Conservation (phyloP, 2,797 vertebrate genomes). For the Austrolebias charrua region DNA sequence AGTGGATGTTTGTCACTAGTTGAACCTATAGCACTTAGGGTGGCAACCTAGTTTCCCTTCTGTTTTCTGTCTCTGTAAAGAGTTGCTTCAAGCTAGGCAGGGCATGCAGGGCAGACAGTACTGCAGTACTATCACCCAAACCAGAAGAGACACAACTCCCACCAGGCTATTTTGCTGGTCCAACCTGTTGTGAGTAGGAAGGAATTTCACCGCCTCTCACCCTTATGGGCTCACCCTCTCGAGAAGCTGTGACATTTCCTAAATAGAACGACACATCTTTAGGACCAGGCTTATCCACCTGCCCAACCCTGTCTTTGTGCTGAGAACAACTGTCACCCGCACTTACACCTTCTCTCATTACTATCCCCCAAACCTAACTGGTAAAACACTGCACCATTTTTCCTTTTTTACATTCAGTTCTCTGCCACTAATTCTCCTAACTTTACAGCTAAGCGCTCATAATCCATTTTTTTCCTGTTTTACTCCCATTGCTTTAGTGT, state of each 20-base stretch:
- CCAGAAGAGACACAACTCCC: conserved; percentile 50
- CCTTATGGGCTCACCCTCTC: conserved; percentile 72
- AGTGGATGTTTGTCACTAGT: conserved; percentile 74
- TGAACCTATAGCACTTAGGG: conserved; percentile 71
- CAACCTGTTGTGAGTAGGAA: conserved; percentile 62
- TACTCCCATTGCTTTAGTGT: conserved; percentile 48
- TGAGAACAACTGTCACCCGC: conserved; percentile 56
- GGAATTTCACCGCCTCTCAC: conserved; percentile 65
- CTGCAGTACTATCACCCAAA: conserved; percentile 84
- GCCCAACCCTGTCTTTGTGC: conserved; percentile 53
- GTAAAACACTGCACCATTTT: conserved; percentile 61
- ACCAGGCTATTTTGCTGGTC: conserved; percentile 70
- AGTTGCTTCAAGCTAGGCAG: conserved; percentile 61
- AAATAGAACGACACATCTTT: conserved; percentile 78
- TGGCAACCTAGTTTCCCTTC: conserved; percentile 78
- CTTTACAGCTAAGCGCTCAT: conserved; percentile 25
- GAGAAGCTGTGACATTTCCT: conserved; percentile 76
- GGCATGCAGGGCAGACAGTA: conserved; percentile 75
- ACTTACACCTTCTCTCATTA: conserved; percentile 52
- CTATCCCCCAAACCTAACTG: conserved; percentile 53
- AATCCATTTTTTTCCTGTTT: conserved; percentile 53
- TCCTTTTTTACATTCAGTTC: conserved; percentile 47
- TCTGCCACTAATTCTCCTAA: conserved; percentile 54
- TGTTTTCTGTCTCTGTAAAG: conserved; percentile 34
- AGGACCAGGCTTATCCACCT: conserved; percentile 60